Base-by-base conservation (phyloP, 2,888 invertebrate genomes). In the Dryobota labecula region DNA sequence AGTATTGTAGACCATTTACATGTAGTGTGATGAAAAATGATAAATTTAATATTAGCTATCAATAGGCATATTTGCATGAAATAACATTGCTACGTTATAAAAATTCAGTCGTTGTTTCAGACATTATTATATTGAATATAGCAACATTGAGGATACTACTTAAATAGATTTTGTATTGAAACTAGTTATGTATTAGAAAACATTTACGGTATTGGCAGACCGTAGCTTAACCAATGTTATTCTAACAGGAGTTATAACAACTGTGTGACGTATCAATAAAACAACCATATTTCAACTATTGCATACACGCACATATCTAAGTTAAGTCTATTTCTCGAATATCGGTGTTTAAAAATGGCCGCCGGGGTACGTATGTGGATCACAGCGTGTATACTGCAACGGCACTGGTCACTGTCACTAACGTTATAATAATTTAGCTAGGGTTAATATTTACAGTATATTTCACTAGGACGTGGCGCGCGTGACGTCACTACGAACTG, bases 401-500 rank as follows among this genome's bases (percentile, higher is more conserved):
- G 84, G 86, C 88, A 84, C 84, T 80, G 78, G 83, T 86, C 88
- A 87, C 85, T 88, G 82, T 86, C 85, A 85, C 84, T 88, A 77
- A 80, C 54, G 51, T 79, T 83, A 82, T 61, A 90, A 89, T 90
- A 88, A 90, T 87, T 90, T 92, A 93, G 74, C 86, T 87, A 87
- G 80, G 87, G 77, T 82, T 84, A 86, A 81, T 92, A 90, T 91
- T 82, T 91, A 91, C 91, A 92, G 75, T 88, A 72, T 89, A 88
- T 86, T 89, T 89, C 87, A 86, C 88, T 92, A 92, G 73, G 78
- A 77, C 82, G 69, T 85, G 36, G 27, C 33, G 43, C n/a, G 47
- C 43, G 56, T 70, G 72, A 71, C 75, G 61, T 89, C 89, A 94
- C 95, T 95, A 95, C 90, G 95, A 95, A 89, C 95, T 95, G 89